Conservation (phyloP, 2,888 invertebrate genomes). For the Rhogogaster chlorosoma region DNA sequence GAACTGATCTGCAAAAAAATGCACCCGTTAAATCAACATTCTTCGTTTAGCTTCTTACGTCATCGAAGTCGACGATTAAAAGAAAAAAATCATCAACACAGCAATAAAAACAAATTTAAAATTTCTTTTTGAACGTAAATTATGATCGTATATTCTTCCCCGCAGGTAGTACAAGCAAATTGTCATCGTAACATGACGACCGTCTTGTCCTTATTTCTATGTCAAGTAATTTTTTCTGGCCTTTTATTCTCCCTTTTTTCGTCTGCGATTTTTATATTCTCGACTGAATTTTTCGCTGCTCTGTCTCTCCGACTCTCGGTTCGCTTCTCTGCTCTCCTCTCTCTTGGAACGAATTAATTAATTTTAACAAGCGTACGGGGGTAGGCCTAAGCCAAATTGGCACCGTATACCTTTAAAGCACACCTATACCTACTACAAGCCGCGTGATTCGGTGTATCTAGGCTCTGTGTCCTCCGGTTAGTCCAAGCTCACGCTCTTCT, state of each 20-base stretch:
- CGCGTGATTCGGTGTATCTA: background rate
- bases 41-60: background rate
- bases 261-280: background rate
- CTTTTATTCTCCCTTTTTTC: background rate
- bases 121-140: background rate
- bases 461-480: background rate
- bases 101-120: background rate
- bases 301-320: background rate
- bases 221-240: background rate
- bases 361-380: conserved; percentile 46
- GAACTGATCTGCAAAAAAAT: background rate
- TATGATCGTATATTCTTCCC: background rate
- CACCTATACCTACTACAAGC: background rate
- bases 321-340: background rate
- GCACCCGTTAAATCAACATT: background rate
- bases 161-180: background rate
- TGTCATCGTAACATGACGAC: background rate
- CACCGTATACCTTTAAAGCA: conserved; percentile 37
- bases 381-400: conserved; percentile 47
- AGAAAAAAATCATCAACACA: background rate
- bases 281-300: background rate
- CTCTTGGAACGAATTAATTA: conserved; percentile 40
- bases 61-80: background rate
- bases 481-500: conserved; percentile 42
- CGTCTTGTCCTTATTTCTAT: background rate